Evolutionary conservation across 2,888 invertebrate genomes (phyloP).

Genomic region (Xestia ashworthii): DNA sequence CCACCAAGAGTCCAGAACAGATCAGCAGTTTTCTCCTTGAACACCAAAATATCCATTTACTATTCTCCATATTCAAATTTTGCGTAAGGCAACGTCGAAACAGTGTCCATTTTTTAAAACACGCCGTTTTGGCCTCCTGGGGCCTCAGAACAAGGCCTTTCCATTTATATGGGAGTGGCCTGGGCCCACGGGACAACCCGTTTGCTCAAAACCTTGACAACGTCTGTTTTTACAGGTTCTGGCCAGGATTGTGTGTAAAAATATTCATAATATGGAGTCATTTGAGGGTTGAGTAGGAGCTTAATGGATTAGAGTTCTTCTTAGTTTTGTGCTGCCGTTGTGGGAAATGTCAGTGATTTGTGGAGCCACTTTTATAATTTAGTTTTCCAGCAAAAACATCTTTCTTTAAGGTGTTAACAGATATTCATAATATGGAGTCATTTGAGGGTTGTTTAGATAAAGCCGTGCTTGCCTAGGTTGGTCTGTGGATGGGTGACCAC

Average conservation of each 20-base stretch:
- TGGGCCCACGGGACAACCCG: constrained; percentile 57
- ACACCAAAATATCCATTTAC: constrained; percentile 29
- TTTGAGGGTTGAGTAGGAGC: constrained; percentile 33
- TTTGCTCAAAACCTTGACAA: constrained; percentile 56
- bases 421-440: too few species aligned
- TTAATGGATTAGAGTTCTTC: constrained; percentile 54
- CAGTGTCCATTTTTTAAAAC: constrained; percentile 66
- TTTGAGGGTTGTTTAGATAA: too few species aligned
- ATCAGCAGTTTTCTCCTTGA: neutral
- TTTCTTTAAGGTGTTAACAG: too few species aligned
- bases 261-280: constrained; percentile 55
- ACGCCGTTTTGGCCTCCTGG: constrained; percentile 42
- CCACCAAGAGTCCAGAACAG: too few species aligned
- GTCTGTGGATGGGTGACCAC: too few species aligned
- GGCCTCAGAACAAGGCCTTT: constrained; percentile 65
- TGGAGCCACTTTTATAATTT: neutral
- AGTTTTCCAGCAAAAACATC: too few species aligned
- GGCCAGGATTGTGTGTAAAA: constrained; percentile 52
- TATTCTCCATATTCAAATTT: constrained; percentile 63
- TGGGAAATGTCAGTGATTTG: constrained; percentile 13
- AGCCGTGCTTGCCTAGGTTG: too few species aligned
- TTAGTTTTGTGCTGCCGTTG: constrained; percentile 31
- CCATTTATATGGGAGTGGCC: constrained; percentile 66
- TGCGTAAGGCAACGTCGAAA: constrained; percentile 36
- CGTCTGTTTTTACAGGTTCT: constrained; percentile 51